Percentiles rank a stretch among this genome's conserved stretches.
These are phyloP conservation scores for Synergus gifuensis DNA, from an alignment of 2,888 invertebrate genomes.

Conservation along the genomic window DNA sequence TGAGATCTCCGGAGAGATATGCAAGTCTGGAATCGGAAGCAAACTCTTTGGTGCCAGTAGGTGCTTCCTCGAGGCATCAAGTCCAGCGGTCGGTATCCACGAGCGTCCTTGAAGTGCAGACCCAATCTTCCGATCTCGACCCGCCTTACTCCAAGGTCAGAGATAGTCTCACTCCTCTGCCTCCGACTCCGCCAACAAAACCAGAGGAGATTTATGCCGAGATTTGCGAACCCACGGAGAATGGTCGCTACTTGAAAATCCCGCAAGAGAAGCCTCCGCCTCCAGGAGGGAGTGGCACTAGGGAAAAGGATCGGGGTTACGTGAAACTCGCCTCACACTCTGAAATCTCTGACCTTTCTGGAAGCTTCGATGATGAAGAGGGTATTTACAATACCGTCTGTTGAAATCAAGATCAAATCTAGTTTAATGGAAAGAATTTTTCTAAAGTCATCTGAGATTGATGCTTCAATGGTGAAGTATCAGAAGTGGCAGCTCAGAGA, in stretches of 20 bases:
- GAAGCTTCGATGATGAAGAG: slow-evolving; percentile 74
- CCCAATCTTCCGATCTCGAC: slow-evolving; percentile 67
- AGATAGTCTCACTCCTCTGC: slow-evolving; percentile 72
- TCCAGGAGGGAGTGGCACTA: slow-evolving; percentile 56
- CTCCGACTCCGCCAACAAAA: slow-evolving; percentile 68
- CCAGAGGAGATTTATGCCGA: slow-evolving; percentile 76
- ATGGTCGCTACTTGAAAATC: slow-evolving; percentile 48
- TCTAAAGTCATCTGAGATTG: neutral
- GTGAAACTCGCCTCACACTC: slow-evolving; percentile 72
- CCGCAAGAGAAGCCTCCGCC: slow-evolving; percentile 63
- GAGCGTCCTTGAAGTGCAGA: slow-evolving; percentile 71
- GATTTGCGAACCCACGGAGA: slow-evolving; percentile 70
- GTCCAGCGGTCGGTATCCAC: slow-evolving; percentile 75
- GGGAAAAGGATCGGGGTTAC: slow-evolving; percentile 72
- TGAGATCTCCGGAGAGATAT: slow-evolving; percentile 73
- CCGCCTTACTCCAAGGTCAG: slow-evolving; percentile 76
- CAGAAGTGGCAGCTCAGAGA: neutral
- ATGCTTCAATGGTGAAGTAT: neutral
- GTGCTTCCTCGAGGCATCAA: slow-evolving; percentile 62
- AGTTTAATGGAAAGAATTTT: neutral
- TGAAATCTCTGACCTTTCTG: slow-evolving; percentile 70
- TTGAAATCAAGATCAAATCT: slow-evolving; percentile 57
- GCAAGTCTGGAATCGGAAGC: slow-evolving; percentile 73
- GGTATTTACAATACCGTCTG: slow-evolving; percentile 77
- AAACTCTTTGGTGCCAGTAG: slow-evolving; percentile 62